These are phyloP conservation scores for Sisyra nigra DNA, from an alignment of 2,888 invertebrate genomes.

Conservation along the genomic window DNA sequence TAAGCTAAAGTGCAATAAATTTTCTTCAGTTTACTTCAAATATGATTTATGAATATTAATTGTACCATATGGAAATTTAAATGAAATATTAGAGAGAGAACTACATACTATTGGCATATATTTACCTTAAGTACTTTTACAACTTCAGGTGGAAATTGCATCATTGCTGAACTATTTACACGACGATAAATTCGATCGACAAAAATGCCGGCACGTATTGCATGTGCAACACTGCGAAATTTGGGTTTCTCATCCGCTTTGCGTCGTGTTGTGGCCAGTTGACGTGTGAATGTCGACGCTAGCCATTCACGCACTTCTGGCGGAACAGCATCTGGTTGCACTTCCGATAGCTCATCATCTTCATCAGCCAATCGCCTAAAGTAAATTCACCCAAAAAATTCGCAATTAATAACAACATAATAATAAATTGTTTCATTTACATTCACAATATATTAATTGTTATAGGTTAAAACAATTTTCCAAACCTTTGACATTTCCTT, in stretches of 20 bases:
- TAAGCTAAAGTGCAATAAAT: too few species aligned
- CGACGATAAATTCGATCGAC: constrained; percentile 86
- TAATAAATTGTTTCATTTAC: too few species aligned
- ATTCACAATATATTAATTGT: too few species aligned
- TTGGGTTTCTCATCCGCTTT: constrained; percentile 70
- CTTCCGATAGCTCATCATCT: constrained; percentile 90
- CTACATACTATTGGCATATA: constrained; percentile 10
- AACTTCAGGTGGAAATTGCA: constrained; percentile 80
- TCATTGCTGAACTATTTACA: constrained; percentile 57
- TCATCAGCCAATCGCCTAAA: constrained; percentile 68
- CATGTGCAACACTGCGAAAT: constrained; percentile 90
- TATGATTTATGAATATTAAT: too few species aligned
- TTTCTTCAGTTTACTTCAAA: too few species aligned
- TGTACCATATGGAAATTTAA: too few species aligned
- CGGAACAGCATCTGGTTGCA: constrained; percentile 91
- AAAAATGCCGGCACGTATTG: constrained; percentile 90
- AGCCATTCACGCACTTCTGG: constrained; percentile 94
- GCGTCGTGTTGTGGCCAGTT: constrained; percentile 61
- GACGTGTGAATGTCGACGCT: constrained; percentile 88
- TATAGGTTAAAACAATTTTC: too few species aligned
- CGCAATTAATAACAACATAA: too few species aligned
- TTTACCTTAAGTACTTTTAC: constrained; percentile 71
- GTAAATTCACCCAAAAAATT: neutral
- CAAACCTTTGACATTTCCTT: too few species aligned
- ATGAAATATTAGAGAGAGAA: too few species aligned